These are phyloP conservation scores for Drosophila sp. DNA, from an alignment of 1,140 invertebrate species.

Conservation along the genomic window DNA sequence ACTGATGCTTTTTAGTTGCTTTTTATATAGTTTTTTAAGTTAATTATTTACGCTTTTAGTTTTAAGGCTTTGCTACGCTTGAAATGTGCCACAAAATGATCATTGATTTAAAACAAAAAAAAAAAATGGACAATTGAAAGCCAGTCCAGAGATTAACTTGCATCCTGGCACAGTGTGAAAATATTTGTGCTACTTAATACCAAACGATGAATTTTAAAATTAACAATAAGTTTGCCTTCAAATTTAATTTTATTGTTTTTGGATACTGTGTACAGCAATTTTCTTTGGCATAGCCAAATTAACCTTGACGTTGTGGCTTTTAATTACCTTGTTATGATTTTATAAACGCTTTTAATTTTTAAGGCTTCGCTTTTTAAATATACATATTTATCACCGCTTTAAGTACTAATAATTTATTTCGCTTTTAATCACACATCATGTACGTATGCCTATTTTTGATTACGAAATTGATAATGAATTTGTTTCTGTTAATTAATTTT, in stretches of 20 bases:
- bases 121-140: too few relatives aligned
- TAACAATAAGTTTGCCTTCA: too few relatives aligned
- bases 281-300: too few relatives aligned
- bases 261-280: too few relatives aligned
- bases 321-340: slow-evolving; percentile 31
- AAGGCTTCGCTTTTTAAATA: slow-evolving; percentile 9
- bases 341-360: slow-evolving; percentile 29
- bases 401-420: slow-evolving; percentile 1
- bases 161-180: too few relatives aligned
- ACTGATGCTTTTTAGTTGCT: slow-evolving; percentile 37
- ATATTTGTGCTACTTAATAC: too few relatives aligned
- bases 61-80: slow-evolving; percentile 6
- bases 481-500: not conserved
- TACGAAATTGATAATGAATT: slow-evolving; percentile 14
- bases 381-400: not conserved
- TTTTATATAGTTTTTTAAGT: slow-evolving; percentile 37
- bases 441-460: slow-evolving; percentile 31
- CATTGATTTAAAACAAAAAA: too few relatives aligned
- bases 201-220: too few relatives aligned
- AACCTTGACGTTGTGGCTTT: too few relatives aligned
- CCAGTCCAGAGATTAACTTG: too few relatives aligned
- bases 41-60: slow-evolving; percentile 39
- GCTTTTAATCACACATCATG: slow-evolving; percentile 2
- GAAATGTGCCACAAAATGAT: too few relatives aligned
- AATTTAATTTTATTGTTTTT: too few relatives aligned